These are phyloP conservation scores for Rhopalosiphum nymphaeae DNA, from an alignment of 2,888 invertebrate species.

Conservation along the genomic window DNA sequence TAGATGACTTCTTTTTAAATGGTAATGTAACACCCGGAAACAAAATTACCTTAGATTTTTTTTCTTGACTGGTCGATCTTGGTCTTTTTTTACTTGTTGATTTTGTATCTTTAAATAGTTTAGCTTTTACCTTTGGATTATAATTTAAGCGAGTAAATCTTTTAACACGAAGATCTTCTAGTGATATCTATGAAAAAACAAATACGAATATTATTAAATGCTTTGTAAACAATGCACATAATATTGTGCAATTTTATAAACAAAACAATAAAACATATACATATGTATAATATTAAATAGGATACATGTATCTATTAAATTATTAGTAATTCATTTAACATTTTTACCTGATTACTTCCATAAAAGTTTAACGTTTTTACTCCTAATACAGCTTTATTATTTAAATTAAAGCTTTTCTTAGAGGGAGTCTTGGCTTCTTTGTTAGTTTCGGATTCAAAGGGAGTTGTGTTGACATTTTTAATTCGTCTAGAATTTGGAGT, in stretches of 20 bases:
- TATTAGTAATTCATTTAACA: neutral
- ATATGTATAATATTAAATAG: neutral
- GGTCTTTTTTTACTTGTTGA: constrained; percentile 51
- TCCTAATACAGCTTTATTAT: constrained; percentile 12
- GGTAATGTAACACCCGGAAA: constrained; percentile 56
- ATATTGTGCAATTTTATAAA: neutral
- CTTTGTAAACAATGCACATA: neutral
- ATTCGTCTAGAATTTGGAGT: constrained; percentile 51
- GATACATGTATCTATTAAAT: neutral
- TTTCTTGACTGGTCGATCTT: constrained; percentile 48
- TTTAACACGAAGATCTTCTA: constrained; percentile 58
- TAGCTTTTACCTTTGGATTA: constrained; percentile 59
- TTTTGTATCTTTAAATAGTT: constrained; percentile 50
- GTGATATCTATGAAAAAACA: constrained; percentile 43
- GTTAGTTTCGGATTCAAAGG: constrained; percentile 53
- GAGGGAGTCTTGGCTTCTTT: constrained; percentile 56
- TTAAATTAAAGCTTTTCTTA: constrained; percentile 4
- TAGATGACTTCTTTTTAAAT: constrained; percentile 40
- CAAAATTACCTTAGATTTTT: constrained; percentile 15
- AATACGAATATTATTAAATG: neutral
- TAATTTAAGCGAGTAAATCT: constrained; percentile 44
- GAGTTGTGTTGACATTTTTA: constrained; percentile 54
- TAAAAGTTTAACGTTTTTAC: constrained; percentile 55
- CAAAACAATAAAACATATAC: neutral
- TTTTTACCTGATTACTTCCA: constrained; percentile 50